A percentile compares a stretch with the other conserved stretches of the same genome.
Conservation (phyloP, 1,140 invertebrate species). For the Asobara japonica region DNA sequence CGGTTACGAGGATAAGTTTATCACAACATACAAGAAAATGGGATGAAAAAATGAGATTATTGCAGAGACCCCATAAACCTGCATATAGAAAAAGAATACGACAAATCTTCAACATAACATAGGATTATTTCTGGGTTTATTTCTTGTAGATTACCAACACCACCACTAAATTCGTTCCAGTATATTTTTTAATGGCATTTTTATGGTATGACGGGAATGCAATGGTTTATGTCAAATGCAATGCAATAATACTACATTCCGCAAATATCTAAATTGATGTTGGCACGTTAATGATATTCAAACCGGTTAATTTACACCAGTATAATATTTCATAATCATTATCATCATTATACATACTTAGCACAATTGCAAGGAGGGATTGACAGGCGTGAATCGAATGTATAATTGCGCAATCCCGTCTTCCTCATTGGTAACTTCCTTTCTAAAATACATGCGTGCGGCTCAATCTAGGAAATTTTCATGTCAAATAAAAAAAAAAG, state of each 20-base stretch:
- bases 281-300: not conserved
- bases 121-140: no score
- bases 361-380: not conserved
- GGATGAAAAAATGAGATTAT: no score
- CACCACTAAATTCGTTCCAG: no score
- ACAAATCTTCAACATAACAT: no score
- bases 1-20: no score
- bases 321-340: slow-evolving; percentile 1
- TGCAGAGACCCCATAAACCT: no score
- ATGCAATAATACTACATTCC: not conserved
- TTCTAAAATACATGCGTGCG: not conserved
- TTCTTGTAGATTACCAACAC: no score
- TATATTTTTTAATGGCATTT: not conserved
- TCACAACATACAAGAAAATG: no score
- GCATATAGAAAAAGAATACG: no score
- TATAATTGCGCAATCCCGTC: slow-evolving; percentile 10
- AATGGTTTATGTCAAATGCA: not conserved
- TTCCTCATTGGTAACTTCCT: slow-evolving; percentile 10
- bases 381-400: not conserved
- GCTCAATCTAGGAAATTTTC: not conserved
- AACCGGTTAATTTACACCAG: slow-evolving; percentile 1
- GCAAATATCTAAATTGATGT: not conserved
- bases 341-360: not conserved
- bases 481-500: no score
- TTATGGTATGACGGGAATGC: not conserved